These are phyloP conservation scores for Polia nebulosa DNA, from an alignment of 2,888 invertebrate genomes.

Conservation along the genomic window DNA sequence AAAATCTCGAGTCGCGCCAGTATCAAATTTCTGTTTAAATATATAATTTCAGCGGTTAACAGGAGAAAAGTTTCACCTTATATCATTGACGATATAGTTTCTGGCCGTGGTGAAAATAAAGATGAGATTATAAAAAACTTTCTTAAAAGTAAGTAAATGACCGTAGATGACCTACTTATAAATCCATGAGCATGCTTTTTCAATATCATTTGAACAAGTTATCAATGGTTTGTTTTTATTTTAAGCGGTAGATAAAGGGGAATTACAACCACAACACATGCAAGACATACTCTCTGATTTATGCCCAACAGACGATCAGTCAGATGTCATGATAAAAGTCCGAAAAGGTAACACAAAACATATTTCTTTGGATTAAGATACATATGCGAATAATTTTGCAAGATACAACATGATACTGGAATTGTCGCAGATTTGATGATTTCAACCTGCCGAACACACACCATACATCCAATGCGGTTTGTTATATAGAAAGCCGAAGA, in stretches of 20 bases:
- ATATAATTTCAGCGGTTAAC: constrained; percentile 24
- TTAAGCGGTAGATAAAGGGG: constrained; percentile 28
- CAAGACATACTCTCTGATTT: constrained; percentile 27
- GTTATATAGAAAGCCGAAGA: too few species aligned
- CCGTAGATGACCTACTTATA: background rate
- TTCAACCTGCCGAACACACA: too few species aligned
- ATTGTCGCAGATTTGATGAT: too few species aligned
- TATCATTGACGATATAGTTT: constrained; percentile 24
- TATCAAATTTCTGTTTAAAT: background rate
- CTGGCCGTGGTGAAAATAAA: constrained; percentile 23
- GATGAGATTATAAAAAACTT: constrained; percentile 34
- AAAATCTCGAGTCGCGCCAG: background rate
- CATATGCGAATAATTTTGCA: too few species aligned
- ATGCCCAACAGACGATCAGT: constrained; percentile 15
- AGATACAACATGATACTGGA: too few species aligned
- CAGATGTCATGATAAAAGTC: constrained; percentile 27
- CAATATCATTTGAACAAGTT: background rate
- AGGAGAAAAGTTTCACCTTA: constrained; percentile 31
- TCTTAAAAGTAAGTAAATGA: constrained; percentile 3
- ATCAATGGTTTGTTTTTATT: background rate
- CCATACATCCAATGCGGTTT: too few species aligned
- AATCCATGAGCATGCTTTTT: too few species aligned
- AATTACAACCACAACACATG: constrained; percentile 19
- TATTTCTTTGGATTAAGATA: too few species aligned
- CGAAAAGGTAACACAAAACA: constrained; percentile 27